Base-by-base conservation (phyloP, 2,888 invertebrate genomes). In the Odiellus spinosus region DNA sequence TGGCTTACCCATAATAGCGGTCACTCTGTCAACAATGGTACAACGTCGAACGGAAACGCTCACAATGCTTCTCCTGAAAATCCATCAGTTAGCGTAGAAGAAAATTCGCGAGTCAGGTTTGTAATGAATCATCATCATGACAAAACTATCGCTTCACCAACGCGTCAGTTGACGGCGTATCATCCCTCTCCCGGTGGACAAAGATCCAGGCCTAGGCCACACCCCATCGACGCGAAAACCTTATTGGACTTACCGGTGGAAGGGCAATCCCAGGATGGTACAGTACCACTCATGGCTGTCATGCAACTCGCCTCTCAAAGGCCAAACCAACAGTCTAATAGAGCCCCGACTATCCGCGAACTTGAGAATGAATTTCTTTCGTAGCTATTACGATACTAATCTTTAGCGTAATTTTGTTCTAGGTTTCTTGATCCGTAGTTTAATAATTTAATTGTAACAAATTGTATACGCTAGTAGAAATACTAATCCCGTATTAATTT, bases 241-340 rank as follows among this genome's bases (percentile, higher is more conserved):
- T 65, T 79, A 59, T 69, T 78, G 55, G 80, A 78, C 60, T 67
- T 76, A 55, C 72, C 73, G 1, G 67, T 57, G 3, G 66, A 68
- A 44, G 71, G 72, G 6, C 73, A 73, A 58, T 71, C 60, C 54
- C 71, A 72, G 53, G 74, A 74, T 53, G 61, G 67, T 2, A 73
- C 72, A 2, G 62, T 73, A 49, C 73, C 75, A 15, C 59, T 75
- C 51, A 71, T 71, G 56, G 69, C 70, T 18, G 49, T 49, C 26
- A 44, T 50, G 34, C 46, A 44, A 41, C 33, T 43, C 15, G 15
- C 34, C 15, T 17, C 36, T 14, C 12, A 26, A 42, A 4, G 26
- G 26, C 26, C 26, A 26, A 26, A 26, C 26, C 26, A 26, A 26
- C 26, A 26, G 8, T 26, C 26, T 4, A 4, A 26, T 6, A 26